Base-by-base conservation (phyloP, 2,113 vertebrate species). In the Perca fluviatilis region DNA sequence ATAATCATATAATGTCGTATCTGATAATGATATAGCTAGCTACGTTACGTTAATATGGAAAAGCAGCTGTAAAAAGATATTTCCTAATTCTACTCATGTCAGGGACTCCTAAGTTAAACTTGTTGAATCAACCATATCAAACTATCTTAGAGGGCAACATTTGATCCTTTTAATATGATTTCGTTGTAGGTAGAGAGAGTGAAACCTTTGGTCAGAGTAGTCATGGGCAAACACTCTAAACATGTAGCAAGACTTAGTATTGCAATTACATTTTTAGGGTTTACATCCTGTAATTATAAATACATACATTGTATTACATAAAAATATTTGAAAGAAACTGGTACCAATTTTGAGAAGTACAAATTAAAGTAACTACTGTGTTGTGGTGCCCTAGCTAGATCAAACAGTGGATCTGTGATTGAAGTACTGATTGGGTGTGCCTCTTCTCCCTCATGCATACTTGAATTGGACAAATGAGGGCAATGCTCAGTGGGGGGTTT, bases 401-500 rank as follows among this genome's bases (percentile, higher is more conserved):
- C 30, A 61, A 66, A 83, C 66, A 61, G 40, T 33, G 23, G 18
- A 23, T 57, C n/a, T 76, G 60, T 71, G 77, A 72, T 78, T 77
- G 53, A 81, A 51, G 40, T 33, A 11, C 5, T 63, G 7, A 86
- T 86, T 85, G 81, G 14, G 12, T 40, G 12, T 71, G 27, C 30
- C 61, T 62, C 6, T 79, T 81, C 47, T 53, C 6, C 68, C 56
- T 27, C 19, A 25, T 85, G 62, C 54, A 25, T 14, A 15, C 10
- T 57, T 33, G 9, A 60, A 79, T 60, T 77, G 50, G 18, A 60
- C 14, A 51, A 93, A 87, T 74, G 56, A 85, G 87, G 85, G 5
- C 88, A 80, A 10, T 51, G 40, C 89, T 86, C 88, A 66, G 87
- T 73, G 62, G 92, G 92, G 58, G 74, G 27, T 83, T 33, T 18